These are phyloP conservation scores for Cabera pusaria DNA, from an alignment of 2,888 invertebrate genomes.

Conservation along the genomic window DNA sequence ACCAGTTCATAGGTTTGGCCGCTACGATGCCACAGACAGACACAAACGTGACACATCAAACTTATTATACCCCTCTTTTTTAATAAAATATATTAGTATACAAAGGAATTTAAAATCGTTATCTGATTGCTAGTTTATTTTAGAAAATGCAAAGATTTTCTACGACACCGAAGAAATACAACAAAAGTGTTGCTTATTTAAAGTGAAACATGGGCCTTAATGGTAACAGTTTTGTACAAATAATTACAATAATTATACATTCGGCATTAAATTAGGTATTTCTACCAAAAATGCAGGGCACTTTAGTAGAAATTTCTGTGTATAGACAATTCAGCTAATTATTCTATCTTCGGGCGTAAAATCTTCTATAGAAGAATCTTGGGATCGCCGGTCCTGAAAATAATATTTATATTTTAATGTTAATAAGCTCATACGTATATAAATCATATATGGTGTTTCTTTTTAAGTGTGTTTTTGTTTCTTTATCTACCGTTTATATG, in stretches of 20 bases:
- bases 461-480: too few relatives aligned
- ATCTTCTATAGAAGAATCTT: conserved; percentile 48
- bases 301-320: conserved; percentile 4
- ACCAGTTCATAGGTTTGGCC: too few relatives aligned
- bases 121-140: too few relatives aligned
- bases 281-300: conserved; percentile 2
- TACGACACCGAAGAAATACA: not conserved
- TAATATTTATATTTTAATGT: too few relatives aligned
- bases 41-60: too few relatives aligned
- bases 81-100: too few relatives aligned
- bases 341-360: conserved; percentile 44
- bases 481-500: too few relatives aligned
- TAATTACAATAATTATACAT: conserved; percentile 16
- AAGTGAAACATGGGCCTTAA: conserved; percentile 7
- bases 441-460: too few relatives aligned
- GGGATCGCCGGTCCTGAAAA: conserved; percentile 48
- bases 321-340: conserved; percentile 25
- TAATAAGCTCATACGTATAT: too few relatives aligned
- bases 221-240: conserved; percentile 1
- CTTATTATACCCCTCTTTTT: too few relatives aligned
- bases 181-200: conserved; percentile 1
- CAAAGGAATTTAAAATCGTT: conserved; percentile 1
- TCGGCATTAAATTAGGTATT: conserved; percentile 8
- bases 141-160: conserved; percentile 5
- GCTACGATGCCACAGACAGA: too few relatives aligned